These are phyloP conservation scores for Crocidura indochinensis DNA, from an alignment of 2,797 vertebrate genomes.

Conservation along the genomic window DNA sequence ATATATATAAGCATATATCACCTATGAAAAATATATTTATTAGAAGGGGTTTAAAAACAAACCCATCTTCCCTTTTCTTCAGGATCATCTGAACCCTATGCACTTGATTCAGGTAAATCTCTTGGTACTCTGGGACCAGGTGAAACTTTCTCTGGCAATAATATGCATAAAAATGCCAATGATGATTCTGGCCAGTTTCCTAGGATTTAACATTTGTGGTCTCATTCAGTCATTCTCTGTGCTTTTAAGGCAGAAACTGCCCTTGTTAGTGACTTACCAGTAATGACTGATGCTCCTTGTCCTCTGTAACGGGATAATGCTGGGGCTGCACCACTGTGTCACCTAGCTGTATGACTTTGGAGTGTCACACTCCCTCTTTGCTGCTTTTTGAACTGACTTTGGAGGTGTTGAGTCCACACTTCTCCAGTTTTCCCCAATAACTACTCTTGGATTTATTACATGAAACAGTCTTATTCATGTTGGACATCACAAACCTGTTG, in stretches of 20 bases:
- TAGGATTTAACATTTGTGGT: background rate
- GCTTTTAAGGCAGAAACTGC: background rate
- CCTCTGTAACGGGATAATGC: too few species aligned
- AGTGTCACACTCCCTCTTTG: too few species aligned
- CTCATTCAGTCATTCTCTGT: background rate
- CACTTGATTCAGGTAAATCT: constrained; percentile 54
- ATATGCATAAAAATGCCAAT: constrained; percentile 5
- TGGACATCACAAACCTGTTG: too few species aligned
- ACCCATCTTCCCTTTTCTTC: constrained; percentile 25
- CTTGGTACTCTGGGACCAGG: background rate
- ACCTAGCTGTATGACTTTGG: too few species aligned
- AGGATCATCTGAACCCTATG: constrained; percentile 46
- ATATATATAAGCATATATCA: constrained; percentile 45
- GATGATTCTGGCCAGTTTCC: constrained; percentile 18
- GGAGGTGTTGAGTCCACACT: background rate
- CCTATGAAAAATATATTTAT: constrained; percentile 68
- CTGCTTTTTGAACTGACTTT: too few species aligned
- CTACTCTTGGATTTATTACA: too few species aligned
- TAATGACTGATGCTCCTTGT: too few species aligned
- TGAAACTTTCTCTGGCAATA: constrained; percentile 58
- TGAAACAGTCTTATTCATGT: too few species aligned
- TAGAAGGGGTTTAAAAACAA: constrained; percentile 52
- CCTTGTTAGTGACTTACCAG: background rate
- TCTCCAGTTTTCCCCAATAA: background rate
- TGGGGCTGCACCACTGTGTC: too few species aligned